Evolutionary conservation across 2,113 vertebrate genomes (phyloP).

Genomic region (Myotis yumanensis): DNA sequence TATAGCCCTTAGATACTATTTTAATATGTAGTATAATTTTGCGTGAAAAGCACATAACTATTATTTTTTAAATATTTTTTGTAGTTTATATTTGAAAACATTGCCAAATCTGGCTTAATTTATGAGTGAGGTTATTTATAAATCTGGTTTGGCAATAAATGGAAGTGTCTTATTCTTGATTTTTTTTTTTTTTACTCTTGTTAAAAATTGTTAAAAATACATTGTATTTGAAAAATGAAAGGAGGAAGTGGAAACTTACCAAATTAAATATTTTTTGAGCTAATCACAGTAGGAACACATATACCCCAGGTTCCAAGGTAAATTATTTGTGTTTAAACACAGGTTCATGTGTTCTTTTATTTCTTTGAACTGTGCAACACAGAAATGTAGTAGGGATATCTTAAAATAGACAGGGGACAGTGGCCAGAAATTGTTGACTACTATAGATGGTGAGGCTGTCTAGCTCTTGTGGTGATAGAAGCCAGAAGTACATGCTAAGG

Average conservation of each 20-base stretch:
- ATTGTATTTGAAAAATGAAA: conserved; percentile 53
- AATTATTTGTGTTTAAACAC: conserved; percentile 80
- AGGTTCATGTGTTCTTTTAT: conserved; percentile 83
- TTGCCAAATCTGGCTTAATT: neutral
- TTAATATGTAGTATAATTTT: conserved; percentile 37
- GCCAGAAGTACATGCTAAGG: conserved; percentile 91
- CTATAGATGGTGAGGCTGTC: conserved; percentile 99
- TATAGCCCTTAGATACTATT: neutral
- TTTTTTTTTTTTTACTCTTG: conserved; percentile 40
- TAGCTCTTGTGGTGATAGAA: conserved; percentile 90
- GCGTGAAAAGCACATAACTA: neutral
- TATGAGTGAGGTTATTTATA: conserved; percentile 44
- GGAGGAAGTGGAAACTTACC: conserved; percentile 59
- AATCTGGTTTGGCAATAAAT: conserved; percentile 65
- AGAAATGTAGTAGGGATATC: conserved; percentile 86
- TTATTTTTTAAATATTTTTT: conserved; percentile 47
- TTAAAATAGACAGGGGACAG: conserved; percentile 93
- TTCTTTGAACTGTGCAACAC: conserved; percentile 84
- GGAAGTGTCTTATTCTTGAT: conserved; percentile 51
- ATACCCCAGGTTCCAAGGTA: conserved; percentile 75
- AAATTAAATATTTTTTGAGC: conserved; percentile 67
- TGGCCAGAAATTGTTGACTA: conserved; percentile 91
- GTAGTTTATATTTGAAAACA: conserved; percentile 50
- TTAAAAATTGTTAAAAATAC: conserved; percentile 41
- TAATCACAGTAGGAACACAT: conserved; percentile 47